These are phyloP conservation scores for Apotomis betuletana DNA, from an alignment of 2,888 invertebrate genomes.

Conservation along the genomic window DNA sequence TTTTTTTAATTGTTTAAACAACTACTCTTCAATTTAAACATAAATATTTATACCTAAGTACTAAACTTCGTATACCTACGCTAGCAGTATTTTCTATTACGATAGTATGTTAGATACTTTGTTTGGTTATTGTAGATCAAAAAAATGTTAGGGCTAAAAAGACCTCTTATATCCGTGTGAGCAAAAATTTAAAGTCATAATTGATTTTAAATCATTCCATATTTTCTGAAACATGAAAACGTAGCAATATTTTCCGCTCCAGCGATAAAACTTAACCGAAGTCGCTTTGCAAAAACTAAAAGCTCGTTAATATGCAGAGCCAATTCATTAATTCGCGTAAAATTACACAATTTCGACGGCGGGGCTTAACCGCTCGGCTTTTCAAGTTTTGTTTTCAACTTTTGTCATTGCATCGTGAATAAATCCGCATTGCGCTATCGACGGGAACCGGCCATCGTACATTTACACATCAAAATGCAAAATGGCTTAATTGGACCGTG, in stretches of 20 bases:
- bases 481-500: conserved; percentile 82
- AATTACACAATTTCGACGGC: conserved; percentile 23
- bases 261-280: not conserved
- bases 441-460: conserved; percentile 74
- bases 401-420: conserved; percentile 64
- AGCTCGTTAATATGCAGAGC: conserved; percentile 27
- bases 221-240: not conserved
- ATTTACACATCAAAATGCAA: conserved; percentile 83
- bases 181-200: too few relatives aligned
- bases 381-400: conserved; percentile 49
- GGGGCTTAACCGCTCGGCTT: conserved; percentile 26
- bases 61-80: too few relatives aligned
- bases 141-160: too few relatives aligned
- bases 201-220: not conserved
- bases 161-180: too few relatives aligned
- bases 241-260: not conserved
- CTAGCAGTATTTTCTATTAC: too few relatives aligned
- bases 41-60: too few relatives aligned
- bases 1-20: too few relatives aligned
- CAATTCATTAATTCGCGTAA: conserved; percentile 39
- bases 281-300: conserved; percentile 29
- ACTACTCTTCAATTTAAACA: too few relatives aligned
- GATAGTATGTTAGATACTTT: too few relatives aligned
- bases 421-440: conserved; percentile 66
- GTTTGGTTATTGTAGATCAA: too few relatives aligned